Evolutionary conservation across 2,888 invertebrate genomes (phyloP).

Genomic region (Synergus gifuensis): DNA sequence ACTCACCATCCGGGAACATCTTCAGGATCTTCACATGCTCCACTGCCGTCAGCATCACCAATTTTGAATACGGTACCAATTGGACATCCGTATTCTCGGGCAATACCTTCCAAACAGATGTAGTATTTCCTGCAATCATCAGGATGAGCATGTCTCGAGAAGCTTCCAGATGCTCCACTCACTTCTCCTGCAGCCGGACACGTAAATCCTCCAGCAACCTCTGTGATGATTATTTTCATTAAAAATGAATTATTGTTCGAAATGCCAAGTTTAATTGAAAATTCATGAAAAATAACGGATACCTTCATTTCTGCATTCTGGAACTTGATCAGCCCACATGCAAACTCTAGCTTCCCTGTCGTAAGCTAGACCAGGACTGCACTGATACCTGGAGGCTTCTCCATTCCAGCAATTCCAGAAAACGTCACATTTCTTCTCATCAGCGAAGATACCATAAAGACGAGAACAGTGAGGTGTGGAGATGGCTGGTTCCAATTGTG

Average conservation of each 20-base stretch:
- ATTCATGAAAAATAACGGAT: slow-evolving; percentile 62
- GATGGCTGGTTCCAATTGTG: slow-evolving; percentile 92
- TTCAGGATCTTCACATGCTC: slow-evolving; percentile 96
- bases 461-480: slow-evolving; percentile 90
- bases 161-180: slow-evolving; percentile 88
- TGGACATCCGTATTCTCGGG: slow-evolving; percentile 96
- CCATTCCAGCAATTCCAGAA: slow-evolving; percentile 99
- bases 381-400: slow-evolving; percentile 95
- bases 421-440: slow-evolving; percentile 92
- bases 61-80: slow-evolving; percentile 97
- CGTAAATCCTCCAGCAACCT: slow-evolving; percentile 93
- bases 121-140: slow-evolving; percentile 97
- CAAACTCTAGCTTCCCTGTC: slow-evolving; percentile 95
- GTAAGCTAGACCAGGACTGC: slow-evolving; percentile 96
- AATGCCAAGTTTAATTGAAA: no score
- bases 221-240: slow-evolving; percentile 29
- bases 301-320: slow-evolving; percentile 95
- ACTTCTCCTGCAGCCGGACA: slow-evolving; percentile 92
- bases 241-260: neutral
- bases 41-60: slow-evolving; percentile 92
- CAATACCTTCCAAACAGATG: slow-evolving; percentile 94
- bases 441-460: slow-evolving; percentile 95
- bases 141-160: slow-evolving; percentile 96
- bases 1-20: slow-evolving; percentile 97
- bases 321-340: slow-evolving; percentile 98